A percentile compares a stretch with the other conserved stretches of the same genome.
These are phyloP conservation scores for Himalopsyche anomala DNA, from an alignment of 2,888 invertebrate species.

Conservation along the genomic window DNA sequence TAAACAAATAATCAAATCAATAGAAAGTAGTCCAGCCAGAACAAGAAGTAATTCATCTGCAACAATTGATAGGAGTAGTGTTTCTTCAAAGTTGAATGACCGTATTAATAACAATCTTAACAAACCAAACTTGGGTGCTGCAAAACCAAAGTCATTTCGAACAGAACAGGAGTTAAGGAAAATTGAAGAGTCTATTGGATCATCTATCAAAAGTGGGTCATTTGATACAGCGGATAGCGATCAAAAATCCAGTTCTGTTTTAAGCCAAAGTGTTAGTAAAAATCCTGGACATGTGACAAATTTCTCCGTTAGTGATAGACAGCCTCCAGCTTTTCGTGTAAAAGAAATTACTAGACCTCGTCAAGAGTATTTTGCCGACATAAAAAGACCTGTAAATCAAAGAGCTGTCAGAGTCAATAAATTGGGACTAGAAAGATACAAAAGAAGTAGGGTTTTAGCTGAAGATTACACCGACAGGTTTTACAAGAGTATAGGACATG, in stretches of 20 bases:
- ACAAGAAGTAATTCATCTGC: slow-evolving; percentile 15
- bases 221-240: slow-evolving; percentile 36
- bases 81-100: slow-evolving; percentile 17
- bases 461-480: slow-evolving; percentile 60
- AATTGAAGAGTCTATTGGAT: slow-evolving; percentile 10
- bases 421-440: slow-evolving; percentile 50
- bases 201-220: slow-evolving; percentile 44
- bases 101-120: background rate
- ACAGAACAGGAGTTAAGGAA: background rate
- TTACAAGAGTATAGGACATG: slow-evolving; percentile 57
- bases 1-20: background rate
- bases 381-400: background rate
- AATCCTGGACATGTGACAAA: slow-evolving; percentile 5
- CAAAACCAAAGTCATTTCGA: background rate
- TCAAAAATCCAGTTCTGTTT: background rate
- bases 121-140: background rate
- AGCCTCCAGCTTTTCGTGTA: background rate
- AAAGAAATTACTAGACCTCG: background rate
- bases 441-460: slow-evolving; percentile 58
- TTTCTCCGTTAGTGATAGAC: background rate
- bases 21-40: slow-evolving; percentile 28
- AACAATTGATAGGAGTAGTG: slow-evolving; percentile 10
- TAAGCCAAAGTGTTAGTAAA: background rate
- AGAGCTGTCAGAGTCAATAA: slow-evolving; percentile 4
- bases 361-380: slow-evolving; percentile 28